Base-by-base conservation (phyloP, 2,888 invertebrate species). In the Rotaria macrura region DNA sequence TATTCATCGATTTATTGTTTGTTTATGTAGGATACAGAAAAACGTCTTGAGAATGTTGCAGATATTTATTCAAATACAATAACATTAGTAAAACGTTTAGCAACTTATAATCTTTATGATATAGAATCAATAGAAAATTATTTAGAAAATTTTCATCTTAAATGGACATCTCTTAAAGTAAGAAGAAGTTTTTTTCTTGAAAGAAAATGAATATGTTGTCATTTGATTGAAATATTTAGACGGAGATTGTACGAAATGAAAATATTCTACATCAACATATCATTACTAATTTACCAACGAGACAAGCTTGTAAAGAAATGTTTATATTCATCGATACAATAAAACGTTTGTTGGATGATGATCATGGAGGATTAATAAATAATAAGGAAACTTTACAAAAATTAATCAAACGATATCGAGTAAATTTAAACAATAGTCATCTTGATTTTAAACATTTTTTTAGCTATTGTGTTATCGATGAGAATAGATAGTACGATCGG, bases 291-390 rank as follows among this genome's bases (percentile, higher is more conserved):
- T 79, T 79, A 79, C 79, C 79, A 43, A 12, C 79, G 6, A 23
- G 79, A 79, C 79, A 79, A 79, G 79, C 79, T 25, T 34, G 43
- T n/a, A 79, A 79, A n/a, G 79, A 79, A 43, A 79, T 79, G 79
- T 20, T n/a, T 25, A 4, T 79, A 10, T 79, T 79, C 34, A 43
- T 79, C 20, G 79, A 79, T 79, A 43, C 43, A 25, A 79, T 79
- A 5, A 79, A 79, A 79, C 79, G 79, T 1, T 43, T 43, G 5
- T 79, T 79, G n/a, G 79, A 79, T n/a, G 79, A 79, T 43, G 79
- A 79, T 79, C 79, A 79, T 79, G 79, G 79, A 1, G 79, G 43
- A 43, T n/a, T 14, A 43, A 43, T 79, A n/a, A 79, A 40, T n/a
- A 79, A 79, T 43, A 40, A 79, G 43, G 79, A 79, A 43, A 79